Base-by-base conservation (phyloP, 1,140 invertebrate genomes). In the Pectinophora gossypiella region DNA sequence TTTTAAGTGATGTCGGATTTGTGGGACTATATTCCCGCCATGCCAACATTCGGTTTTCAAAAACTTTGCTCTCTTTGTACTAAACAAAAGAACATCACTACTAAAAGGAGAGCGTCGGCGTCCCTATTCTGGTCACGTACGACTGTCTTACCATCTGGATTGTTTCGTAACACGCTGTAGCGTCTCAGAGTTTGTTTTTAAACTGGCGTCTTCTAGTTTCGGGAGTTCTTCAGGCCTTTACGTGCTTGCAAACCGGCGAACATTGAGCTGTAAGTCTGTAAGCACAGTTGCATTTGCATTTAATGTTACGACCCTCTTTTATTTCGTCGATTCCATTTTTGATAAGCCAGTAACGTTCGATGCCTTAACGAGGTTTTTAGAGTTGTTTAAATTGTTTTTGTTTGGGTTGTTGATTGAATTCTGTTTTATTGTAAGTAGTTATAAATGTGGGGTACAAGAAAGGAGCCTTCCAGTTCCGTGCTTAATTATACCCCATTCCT, bases 101-200 rank as follows among this genome's bases (percentile, higher is more conserved):
- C 27, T 9, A n/a, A 9, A n/a, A 9, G 2, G 27, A 32, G 2
- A 12, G 9, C n/a, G n/a, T 32, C 27, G 13, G 19, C 13, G 19
- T 44, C 42, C 19, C 3, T 19, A 80, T 75, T 72, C 73, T 2
- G 48, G 46, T 68, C 79, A 83, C 79, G 79, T 68, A 44, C 66
- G 43, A 7, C 64, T 57, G 74, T 78, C 75, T 71, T 74, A 73
- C 56, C 72, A 76, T 79, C 74, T 76, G 78, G 76, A 82, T 76
- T 78, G 76, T 79, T 77, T 72, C 63, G 67, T 58, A 76, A 72
- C 74, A 65, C 64, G 64, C 59, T 66, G 60, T 63, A 67, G 47
- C 59, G 59, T 62, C 60, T 66, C 59, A 48, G 54, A 65, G 65
- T 76, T 74, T 77, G 72, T 73, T 78, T 71, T 74, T 64, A 72